phyloP scores from a whole-genome alignment of 1,140 invertebrate species.

The Eulimnadia texana region DNA sequence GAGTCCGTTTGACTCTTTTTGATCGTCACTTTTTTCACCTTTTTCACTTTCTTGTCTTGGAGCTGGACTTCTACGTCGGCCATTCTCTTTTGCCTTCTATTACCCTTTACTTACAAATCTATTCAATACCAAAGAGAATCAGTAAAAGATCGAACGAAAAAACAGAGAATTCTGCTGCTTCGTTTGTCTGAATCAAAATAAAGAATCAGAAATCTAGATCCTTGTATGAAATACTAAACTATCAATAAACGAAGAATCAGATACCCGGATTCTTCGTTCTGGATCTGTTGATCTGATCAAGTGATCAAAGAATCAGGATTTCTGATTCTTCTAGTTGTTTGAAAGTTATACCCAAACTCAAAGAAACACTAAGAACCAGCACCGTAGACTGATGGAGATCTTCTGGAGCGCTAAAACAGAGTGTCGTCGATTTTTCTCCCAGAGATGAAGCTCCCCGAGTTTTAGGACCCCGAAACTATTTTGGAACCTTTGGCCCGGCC shows the following conservation, averaged over 20 bases:
- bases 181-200: no score
- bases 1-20: slow-evolving; percentile 9
- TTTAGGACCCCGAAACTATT: neutral
- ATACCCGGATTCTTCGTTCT: no score
- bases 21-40: slow-evolving; percentile 22
- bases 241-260: no score
- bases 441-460: neutral
- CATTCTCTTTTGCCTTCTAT: neutral
- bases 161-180: no score
- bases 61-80: slow-evolving; percentile 18
- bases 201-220: no score
- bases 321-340: no score
- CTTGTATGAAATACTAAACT: no score
- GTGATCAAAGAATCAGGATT: no score
- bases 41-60: slow-evolving; percentile 22
- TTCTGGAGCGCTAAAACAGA: neutral
- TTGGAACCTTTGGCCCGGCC: no score
- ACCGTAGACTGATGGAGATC: neutral
- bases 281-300: no score
- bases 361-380: neutral
- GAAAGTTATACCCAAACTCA: no score
- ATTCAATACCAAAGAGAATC: neutral
- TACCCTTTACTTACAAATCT: neutral
- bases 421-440: neutral
- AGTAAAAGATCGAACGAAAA: no score